Evolutionary conservation across 2,888 invertebrate genomes (phyloP).

Genomic region (Ceratothoa steindachneri): DNA sequence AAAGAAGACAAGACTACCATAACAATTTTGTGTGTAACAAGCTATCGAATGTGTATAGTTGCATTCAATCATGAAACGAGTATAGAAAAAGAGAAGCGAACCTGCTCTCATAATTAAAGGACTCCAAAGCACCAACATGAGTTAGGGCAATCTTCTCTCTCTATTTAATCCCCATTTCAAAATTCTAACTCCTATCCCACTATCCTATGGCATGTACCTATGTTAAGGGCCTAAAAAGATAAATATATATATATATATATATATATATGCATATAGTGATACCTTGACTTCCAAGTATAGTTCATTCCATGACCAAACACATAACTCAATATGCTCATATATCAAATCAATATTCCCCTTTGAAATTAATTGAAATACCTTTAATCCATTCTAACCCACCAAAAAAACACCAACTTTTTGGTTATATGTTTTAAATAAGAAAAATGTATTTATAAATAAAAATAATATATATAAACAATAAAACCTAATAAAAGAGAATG

Average conservation of each 20-base stretch:
- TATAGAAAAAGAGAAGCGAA: too few species aligned
- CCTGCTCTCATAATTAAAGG: too few species aligned
- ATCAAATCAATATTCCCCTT: background rate
- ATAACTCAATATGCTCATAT: background rate
- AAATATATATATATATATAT: background rate
- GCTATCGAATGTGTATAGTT: too few species aligned
- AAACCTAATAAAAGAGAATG: background rate
- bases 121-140: too few species aligned
- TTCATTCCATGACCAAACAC: background rate
- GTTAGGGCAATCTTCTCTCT: too few species aligned
- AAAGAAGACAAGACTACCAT: too few species aligned
- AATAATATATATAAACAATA: background rate
- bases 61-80: too few species aligned
- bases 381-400: background rate
- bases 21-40: too few species aligned
- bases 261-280: background rate
- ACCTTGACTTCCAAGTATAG: background rate
- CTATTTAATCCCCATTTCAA: too few species aligned
- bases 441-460: too few species aligned
- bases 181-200: too few species aligned
- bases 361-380: background rate
- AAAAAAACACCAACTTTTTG: background rate
- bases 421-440: background rate
- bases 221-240: background rate
- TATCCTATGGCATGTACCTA: background rate